phyloP scores from a whole-genome alignment of 2,797 vertebrate genomes.

The Uromys caudimaculatus region DNA sequence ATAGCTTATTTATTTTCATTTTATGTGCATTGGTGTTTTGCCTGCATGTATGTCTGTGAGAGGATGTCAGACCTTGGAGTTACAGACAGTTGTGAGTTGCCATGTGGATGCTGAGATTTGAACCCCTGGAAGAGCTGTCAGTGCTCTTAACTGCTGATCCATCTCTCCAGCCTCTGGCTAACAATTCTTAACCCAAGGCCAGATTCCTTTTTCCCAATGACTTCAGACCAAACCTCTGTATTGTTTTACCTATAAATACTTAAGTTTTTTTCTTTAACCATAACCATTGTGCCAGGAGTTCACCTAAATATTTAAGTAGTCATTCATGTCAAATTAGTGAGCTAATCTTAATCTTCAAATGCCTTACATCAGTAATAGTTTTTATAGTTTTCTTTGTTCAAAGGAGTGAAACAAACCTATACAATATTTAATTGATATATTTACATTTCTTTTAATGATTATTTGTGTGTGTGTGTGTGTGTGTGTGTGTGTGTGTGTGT shows the following conservation, averaged over 20 bases:
- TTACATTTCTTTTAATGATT: background rate
- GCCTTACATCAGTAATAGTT: background rate
- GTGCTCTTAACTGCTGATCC: background rate
- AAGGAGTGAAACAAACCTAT: background rate
- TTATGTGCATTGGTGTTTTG: background rate
- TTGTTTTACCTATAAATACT: background rate
- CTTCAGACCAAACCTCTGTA: conserved; percentile 16
- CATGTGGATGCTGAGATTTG: background rate
- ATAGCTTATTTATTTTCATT: background rate
- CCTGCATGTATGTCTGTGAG: background rate
- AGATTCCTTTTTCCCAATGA: background rate
- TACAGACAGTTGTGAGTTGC: background rate
- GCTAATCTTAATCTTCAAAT: background rate
- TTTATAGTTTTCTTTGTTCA: conserved; percentile 36
- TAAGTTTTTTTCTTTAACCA: conserved; percentile 1
- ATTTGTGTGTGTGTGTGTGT: background rate
- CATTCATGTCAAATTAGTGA: conserved; percentile 31
- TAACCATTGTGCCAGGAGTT: background rate
- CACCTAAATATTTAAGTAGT: background rate
- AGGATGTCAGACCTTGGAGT: background rate
- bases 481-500: background rate
- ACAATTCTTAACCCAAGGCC: background rate
- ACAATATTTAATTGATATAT: background rate
- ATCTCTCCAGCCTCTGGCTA: background rate
- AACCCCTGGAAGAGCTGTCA: background rate